Base-by-base conservation (phyloP, 2,888 invertebrate species). In the Rhaphigaster nebulosa region DNA sequence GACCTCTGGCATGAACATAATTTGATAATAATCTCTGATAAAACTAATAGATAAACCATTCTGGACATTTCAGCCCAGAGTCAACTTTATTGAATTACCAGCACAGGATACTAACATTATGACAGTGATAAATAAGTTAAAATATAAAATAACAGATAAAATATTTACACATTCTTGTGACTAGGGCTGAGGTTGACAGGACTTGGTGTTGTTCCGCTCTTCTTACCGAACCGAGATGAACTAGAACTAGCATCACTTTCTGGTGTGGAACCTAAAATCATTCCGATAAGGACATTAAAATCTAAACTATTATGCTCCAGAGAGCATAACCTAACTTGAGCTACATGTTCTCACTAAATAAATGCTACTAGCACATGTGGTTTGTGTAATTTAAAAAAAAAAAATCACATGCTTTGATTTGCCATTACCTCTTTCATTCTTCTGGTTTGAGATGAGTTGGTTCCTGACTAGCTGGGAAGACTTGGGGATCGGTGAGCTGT, bases 401-500 rank as follows among this genome's bases (percentile, higher is more conserved):
- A 56, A 23, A 80, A 89, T 29, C 90, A 90, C 84, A 90, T 90
- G 90, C 60, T 54, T 90, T 84, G 34, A 41, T 6, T n/a, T n/a
- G 90, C n/a, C 2, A 38, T 91, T 91, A 89, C 91, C 91, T 89
- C 91, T 89, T 45, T 91, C 89, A 89, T 84, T 89, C 38, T 87
- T 89, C 29, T 91, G 70, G 38, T 41, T 88, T 50, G 91, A 89
- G 8, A 89, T 80, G 60, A 91, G 76, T 90, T 92, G 90, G 29
- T 90, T 90, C 87, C 70, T 92, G 91, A 92, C 92, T 90, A 92
- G 91, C 90, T 91, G 92, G 91, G 92, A 91, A 52, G 92, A 92
- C 41, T 91, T 91, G 41, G 92, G 92, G 52, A 92, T 91, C 5
- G 92, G 92, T 45, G 92, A 92, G 84, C 87, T 65, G 29, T 91